Base-by-base conservation (phyloP, 2,797 vertebrate species). In the Sebastes steindachneri region DNA sequence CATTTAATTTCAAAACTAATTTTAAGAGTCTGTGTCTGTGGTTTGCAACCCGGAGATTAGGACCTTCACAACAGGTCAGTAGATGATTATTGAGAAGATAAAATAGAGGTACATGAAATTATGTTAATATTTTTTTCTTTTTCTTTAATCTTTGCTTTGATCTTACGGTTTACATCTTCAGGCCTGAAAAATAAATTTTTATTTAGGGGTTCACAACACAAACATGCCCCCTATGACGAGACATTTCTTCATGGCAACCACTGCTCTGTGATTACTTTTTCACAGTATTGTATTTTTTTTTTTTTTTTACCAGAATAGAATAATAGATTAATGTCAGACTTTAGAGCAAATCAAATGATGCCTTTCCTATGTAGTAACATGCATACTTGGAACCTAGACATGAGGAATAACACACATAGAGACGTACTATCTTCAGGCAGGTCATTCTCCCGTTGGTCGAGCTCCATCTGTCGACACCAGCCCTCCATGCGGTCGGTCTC, bases 401-500 rank as follows among this genome's bases (percentile, higher is more conserved):
- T 53, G 15, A 64, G 3, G 10, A 45, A 63, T 54, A 81, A 76
- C 54, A 73, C 23, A 74, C 25, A 81, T 9, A 78, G 11, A 83
- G 26, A 88, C 98, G 92, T 95, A 99, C 98, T 96, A 60, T 99
- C 97, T 51, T 98, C 98, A 0, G 98, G 97, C 54, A 99, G 95
- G 87, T 95, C 95, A 72, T 97, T 98, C 73, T 98, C 97, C 59
- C 77, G 95, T 79, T 98, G 97, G 88, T 99, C 98, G 66, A 96
- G 93, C 90, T 99, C 97, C 97, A 99, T 99, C 92, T 99, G 98
- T 79, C 95, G 96, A 91, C 98, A 99, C 98, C 98, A 99, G 76
- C 98, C 98, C 65, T 99, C 98, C 98, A 99, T 98, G 65, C 98
- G 97, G 81, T 99, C 98, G 0, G 96, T 97, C 92, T 99, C 98